Evolutionary conservation across 1,140 invertebrate species (phyloP).

Genomic region (Triops cancriformis): DNA sequence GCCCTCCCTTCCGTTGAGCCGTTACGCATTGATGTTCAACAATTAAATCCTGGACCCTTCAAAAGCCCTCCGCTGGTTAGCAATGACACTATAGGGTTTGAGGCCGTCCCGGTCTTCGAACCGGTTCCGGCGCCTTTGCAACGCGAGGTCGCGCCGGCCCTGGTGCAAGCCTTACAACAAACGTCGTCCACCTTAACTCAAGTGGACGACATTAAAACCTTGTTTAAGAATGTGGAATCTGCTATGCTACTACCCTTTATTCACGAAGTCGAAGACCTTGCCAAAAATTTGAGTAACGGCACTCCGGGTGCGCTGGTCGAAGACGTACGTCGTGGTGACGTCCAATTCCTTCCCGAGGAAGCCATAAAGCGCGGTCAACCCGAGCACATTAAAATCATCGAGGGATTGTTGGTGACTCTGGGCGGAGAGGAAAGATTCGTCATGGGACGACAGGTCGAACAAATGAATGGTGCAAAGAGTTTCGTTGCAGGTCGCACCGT

Average conservation of each 20-base stretch:
- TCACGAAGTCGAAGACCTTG: slow-evolving; percentile 52
- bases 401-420: slow-evolving; percentile 18
- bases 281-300: slow-evolving; percentile 48
- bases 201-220: slow-evolving; percentile 49
- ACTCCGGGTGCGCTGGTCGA: slow-evolving; percentile 7
- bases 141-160: slow-evolving; percentile 42
- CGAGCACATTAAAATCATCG: background rate
- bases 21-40: slow-evolving; percentile 43
- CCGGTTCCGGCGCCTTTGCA: slow-evolving; percentile 48
- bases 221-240: slow-evolving; percentile 40
- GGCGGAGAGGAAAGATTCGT: slow-evolving; percentile 29
- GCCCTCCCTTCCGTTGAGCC: slow-evolving; percentile 40
- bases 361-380: background rate
- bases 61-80: slow-evolving; percentile 38
- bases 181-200: slow-evolving; percentile 12
- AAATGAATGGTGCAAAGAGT: slow-evolving; percentile 27
- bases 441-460: slow-evolving; percentile 31
- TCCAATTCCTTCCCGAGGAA: slow-evolving; percentile 18
- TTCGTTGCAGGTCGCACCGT: slow-evolving; percentile 65
- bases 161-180: slow-evolving; percentile 38
- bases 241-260: slow-evolving; percentile 49
- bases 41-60: slow-evolving; percentile 38
- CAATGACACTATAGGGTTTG: slow-evolving; percentile 48
- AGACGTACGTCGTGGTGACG: slow-evolving; percentile 39
- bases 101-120: slow-evolving; percentile 51